phyloP scores from a whole-genome alignment of 2,888 invertebrate species.

The Pseudoips prasinana region DNA sequence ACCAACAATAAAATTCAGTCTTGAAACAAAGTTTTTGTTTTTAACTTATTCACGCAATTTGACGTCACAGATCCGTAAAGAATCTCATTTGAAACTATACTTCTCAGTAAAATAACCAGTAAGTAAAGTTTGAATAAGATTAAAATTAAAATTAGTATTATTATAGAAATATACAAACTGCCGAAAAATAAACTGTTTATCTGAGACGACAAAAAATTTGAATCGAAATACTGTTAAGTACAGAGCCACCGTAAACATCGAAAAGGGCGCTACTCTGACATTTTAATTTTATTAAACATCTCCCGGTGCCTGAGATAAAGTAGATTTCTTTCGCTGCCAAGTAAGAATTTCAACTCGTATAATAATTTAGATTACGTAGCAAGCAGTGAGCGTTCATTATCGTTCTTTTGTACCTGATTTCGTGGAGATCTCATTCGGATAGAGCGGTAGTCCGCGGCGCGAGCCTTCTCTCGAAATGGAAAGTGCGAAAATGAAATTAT shows the following conservation, averaged over 20 bases:
- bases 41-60: constrained; percentile 22
- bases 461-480: constrained; percentile 78
- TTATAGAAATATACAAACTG: too few species aligned
- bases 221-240: constrained; percentile 69
- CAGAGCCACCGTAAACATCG: constrained; percentile 63
- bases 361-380: constrained; percentile 82
- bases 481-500: constrained; percentile 83
- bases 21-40: constrained; percentile 16
- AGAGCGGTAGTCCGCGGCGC: constrained; percentile 76
- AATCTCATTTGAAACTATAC: constrained; percentile 26
- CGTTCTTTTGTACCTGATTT: constrained; percentile 82
- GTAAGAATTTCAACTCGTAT: constrained; percentile 79
- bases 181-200: constrained; percentile 50
- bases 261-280: constrained; percentile 61
- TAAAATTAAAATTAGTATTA: too few species aligned
- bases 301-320: constrained; percentile 72
- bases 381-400: constrained; percentile 82
- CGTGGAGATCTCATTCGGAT: constrained; percentile 81
- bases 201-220: constrained; percentile 52
- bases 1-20: constrained; percentile 25
- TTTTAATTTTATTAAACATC: constrained; percentile 80
- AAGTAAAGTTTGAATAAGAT: too few species aligned
- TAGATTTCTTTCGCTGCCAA: constrained; percentile 78
- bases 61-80: neutral
- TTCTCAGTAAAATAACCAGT: too few species aligned